A percentile compares a stretch with the other conserved stretches of the same genome.
Conservation (phyloP, 1,140 invertebrate genomes). For the Chlorops oryzae region DNA sequence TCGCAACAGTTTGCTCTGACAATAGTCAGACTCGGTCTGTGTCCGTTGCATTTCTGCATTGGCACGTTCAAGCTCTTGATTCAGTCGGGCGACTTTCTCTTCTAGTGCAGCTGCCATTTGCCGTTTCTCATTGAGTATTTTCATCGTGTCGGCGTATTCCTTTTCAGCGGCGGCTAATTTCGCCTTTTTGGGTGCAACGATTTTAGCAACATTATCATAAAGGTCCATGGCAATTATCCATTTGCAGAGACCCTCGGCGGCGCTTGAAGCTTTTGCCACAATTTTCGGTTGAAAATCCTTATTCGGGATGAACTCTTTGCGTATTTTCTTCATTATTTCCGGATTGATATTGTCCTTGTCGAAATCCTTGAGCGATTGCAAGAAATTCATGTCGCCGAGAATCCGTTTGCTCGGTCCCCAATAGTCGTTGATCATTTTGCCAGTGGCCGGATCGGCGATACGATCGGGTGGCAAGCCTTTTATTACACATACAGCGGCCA, state of each 20-base stretch:
- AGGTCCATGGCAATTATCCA: slow-evolving; percentile 92
- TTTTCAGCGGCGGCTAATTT: slow-evolving; percentile 70
- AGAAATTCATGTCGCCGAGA: slow-evolving; percentile 83
- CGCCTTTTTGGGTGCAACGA: slow-evolving; percentile 78
- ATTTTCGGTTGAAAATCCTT: slow-evolving; percentile 82
- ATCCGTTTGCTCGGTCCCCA: slow-evolving; percentile 89
- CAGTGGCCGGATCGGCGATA: slow-evolving; percentile 66
- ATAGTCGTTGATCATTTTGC: slow-evolving; percentile 75
- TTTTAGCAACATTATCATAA: slow-evolving; percentile 84
- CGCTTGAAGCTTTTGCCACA: slow-evolving; percentile 84
- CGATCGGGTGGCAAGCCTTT: slow-evolving; percentile 75
- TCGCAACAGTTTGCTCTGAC: slow-evolving; percentile 78
- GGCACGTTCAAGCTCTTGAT: slow-evolving; percentile 63
- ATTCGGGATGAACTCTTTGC: slow-evolving; percentile 75
- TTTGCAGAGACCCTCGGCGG: slow-evolving; percentile 83
- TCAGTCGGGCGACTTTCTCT: slow-evolving; percentile 67
- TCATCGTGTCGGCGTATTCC: slow-evolving; percentile 73
- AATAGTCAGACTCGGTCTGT: slow-evolving; percentile 82
- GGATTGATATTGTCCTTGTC: slow-evolving; percentile 87
- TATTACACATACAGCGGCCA: slow-evolving; percentile 94
- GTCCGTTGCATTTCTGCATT: slow-evolving; percentile 67
- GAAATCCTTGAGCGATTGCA: slow-evolving; percentile 76
- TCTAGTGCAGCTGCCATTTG: slow-evolving; percentile 67
- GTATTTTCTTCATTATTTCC: slow-evolving; percentile 74
- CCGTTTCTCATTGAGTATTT: slow-evolving; percentile 73